Evolutionary conservation across 2,113 vertebrate species (phyloP).

Genomic region (Corydoras sp.): DNA sequence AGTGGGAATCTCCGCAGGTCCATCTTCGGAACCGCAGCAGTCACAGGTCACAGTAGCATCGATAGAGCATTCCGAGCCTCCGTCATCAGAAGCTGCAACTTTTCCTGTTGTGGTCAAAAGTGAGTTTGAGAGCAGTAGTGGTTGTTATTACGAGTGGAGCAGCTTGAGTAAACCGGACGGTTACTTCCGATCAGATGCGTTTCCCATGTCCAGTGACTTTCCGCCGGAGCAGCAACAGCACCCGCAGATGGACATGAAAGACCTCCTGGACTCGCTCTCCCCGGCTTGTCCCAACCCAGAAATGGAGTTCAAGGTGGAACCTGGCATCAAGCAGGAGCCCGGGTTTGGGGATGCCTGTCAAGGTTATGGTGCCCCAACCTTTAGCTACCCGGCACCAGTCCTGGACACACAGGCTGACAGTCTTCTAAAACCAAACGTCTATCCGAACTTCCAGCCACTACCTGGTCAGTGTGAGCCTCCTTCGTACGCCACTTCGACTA

Average conservation of each 20-base stretch:
- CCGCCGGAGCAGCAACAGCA: constrained; percentile 56
- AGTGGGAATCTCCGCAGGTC: constrained; percentile 84
- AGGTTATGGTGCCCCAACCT: constrained; percentile 62
- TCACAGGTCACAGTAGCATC: constrained; percentile 62
- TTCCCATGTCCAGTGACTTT: constrained; percentile 68
- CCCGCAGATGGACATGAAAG: constrained; percentile 65
- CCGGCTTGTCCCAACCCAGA: constrained; percentile 64
- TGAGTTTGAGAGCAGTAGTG: constrained; percentile 76
- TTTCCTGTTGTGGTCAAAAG: constrained; percentile 79
- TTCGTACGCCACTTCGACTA: constrained; percentile 66
- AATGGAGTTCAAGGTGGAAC: constrained; percentile 70
- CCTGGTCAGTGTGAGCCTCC: constrained; percentile 62
- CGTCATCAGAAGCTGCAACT: constrained; percentile 70
- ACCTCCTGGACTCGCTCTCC: constrained; percentile 70
- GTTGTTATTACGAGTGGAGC: constrained; percentile 74
- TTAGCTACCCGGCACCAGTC: constrained; percentile 60
- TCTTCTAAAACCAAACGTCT: constrained; percentile 56
- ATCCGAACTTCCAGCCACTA: constrained; percentile 55
- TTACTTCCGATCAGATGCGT: constrained; percentile 71
- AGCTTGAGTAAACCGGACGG: constrained; percentile 65
- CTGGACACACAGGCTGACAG: constrained; percentile 62
- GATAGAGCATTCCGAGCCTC: constrained; percentile 70
- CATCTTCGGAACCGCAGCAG: constrained; percentile 72
- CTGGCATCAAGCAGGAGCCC: constrained; percentile 68
- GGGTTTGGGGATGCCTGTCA: constrained; percentile 69